phyloP scores from a whole-genome alignment of 1,140 invertebrate species.

The Bacillus rossius region DNA sequence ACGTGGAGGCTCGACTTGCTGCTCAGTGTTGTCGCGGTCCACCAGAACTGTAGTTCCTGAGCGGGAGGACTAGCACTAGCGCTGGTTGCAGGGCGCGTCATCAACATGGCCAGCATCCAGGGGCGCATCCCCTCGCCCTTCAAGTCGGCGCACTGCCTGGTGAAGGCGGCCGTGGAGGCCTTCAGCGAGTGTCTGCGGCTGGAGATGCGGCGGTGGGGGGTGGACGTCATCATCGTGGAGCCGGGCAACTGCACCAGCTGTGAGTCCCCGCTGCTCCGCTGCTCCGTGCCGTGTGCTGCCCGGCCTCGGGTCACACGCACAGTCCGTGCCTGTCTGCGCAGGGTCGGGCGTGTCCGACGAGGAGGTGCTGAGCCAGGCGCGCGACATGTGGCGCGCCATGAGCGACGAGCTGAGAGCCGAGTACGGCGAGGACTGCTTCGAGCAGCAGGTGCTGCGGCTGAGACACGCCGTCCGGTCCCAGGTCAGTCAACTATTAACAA shows the following conservation, averaged over 20 bases:
- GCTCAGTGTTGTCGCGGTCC: no score
- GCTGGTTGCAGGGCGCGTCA: slow-evolving; percentile 37
- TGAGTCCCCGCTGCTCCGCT: slow-evolving; percentile 37
- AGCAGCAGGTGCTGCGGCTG: slow-evolving; percentile 52
- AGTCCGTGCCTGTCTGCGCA: no score
- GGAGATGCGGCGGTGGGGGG: slow-evolving; percentile 68
- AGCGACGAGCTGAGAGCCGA: slow-evolving; percentile 67
- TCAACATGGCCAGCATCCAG: slow-evolving; percentile 46
- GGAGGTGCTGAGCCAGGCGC: slow-evolving; percentile 64
- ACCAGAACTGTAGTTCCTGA: no score
- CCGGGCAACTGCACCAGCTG: slow-evolving; percentile 75
- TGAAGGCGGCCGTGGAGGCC: slow-evolving; percentile 69
- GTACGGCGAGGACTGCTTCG: slow-evolving; percentile 76
- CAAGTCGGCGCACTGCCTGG: slow-evolving; percentile 72
- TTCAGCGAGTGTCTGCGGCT: slow-evolving; percentile 73
- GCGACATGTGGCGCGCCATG: slow-evolving; percentile 71
- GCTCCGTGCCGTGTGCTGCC: no score
- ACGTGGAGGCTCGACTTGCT: no score
- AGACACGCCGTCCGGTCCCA: no score
- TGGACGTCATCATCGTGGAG: slow-evolving; percentile 72
- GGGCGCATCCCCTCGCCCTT: slow-evolving; percentile 71
- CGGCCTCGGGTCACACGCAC: no score
- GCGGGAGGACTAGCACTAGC: no score
- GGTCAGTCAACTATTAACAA: no score
- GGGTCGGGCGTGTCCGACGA: slow-evolving; percentile 51